Evolutionary conservation across 1,140 invertebrate species (phyloP).

Genomic region (Magallana angulata): DNA sequence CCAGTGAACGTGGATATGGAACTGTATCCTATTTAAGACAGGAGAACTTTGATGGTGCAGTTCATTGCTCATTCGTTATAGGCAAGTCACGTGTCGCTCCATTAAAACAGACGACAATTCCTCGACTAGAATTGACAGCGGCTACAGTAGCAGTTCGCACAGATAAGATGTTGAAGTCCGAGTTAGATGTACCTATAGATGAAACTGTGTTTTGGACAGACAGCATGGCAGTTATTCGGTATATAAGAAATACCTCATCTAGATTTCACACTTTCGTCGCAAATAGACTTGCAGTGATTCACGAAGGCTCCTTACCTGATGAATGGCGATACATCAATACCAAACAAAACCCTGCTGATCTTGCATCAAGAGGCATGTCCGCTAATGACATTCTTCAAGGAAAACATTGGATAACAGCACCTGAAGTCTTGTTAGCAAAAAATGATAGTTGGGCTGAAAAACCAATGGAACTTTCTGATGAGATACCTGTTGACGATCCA

Average conservation of each 20-base stretch:
- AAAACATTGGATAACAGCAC: conserved; percentile 45
- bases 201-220: conserved; percentile 60
- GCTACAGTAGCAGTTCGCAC: conserved; percentile 67
- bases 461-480: neutral
- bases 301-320: conserved; percentile 28
- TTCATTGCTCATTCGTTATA: conserved; percentile 64
- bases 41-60: conserved; percentile 11
- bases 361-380: conserved; percentile 58
- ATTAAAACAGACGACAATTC: conserved; percentile 54
- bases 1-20: conserved; percentile 64
- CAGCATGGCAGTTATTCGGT: conserved; percentile 56
- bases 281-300: conserved; percentile 59
- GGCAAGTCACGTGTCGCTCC: conserved; percentile 65
- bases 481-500: conserved; percentile 27
- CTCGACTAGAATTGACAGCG: conserved; percentile 57
- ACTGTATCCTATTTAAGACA: conserved; percentile 65
- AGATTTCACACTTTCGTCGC: conserved; percentile 62
- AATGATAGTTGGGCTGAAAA: neutral
- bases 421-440: conserved; percentile 11
- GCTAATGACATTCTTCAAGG: conserved; percentile 7
- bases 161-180: conserved; percentile 43
- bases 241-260: conserved; percentile 55
- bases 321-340: conserved; percentile 56
- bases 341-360: conserved; percentile 60
- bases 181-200: conserved; percentile 50